Evolutionary conservation across 2,797 vertebrate species (phyloP).

Genomic region (Pseudomugil tenellus): DNA sequence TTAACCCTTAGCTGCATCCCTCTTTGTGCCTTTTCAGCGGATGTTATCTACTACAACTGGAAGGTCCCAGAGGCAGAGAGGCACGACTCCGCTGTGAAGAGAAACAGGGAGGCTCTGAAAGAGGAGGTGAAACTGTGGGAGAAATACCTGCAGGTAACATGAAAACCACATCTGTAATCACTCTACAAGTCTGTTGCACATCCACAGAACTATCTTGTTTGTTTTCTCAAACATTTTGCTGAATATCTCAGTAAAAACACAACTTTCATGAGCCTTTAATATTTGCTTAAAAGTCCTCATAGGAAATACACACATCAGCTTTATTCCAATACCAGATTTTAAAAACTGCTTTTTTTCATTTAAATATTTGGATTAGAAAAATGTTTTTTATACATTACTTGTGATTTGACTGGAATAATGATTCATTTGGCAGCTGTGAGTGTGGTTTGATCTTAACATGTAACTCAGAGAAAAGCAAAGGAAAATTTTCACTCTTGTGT

Average conservation of each 20-base stretch:
- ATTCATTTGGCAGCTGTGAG: too few relatives aligned
- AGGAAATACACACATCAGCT: neutral
- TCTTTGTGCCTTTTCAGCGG: constrained; percentile 43
- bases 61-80: constrained; percentile 76
- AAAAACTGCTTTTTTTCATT: too few relatives aligned
- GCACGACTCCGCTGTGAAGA: constrained; percentile 71
- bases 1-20: neutral
- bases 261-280: neutral
- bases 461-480: too few relatives aligned
- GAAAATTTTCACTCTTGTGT: too few relatives aligned
- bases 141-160: constrained; percentile 54
- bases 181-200: too few relatives aligned
- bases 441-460: neutral
- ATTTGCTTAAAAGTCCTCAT: neutral
- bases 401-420: too few relatives aligned
- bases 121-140: constrained; percentile 78
- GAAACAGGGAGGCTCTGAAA: constrained; percentile 60
- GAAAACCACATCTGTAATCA: too few relatives aligned
- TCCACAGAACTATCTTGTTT: neutral
- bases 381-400: too few relatives aligned
- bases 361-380: too few relatives aligned
- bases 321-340: neutral
- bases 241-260: neutral
- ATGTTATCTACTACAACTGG: constrained; percentile 67
- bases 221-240: neutral